Evolutionary conservation across 2,113 vertebrate species (phyloP).

Genomic region (Passerina amoena): DNA sequence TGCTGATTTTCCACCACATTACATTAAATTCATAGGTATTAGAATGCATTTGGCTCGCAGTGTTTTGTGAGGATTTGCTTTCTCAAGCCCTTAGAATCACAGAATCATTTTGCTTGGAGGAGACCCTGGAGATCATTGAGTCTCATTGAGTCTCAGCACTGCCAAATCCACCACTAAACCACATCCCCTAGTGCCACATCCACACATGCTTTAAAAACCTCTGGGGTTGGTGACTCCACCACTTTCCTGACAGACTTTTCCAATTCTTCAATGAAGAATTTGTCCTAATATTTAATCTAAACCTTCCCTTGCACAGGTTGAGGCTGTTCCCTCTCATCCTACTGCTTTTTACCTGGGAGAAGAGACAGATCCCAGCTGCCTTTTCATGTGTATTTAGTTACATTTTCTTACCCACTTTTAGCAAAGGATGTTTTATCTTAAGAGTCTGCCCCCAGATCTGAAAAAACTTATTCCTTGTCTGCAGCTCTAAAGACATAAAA

Average conservation of each 20-base stretch:
- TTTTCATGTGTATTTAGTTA: neutral
- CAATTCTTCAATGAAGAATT: neutral
- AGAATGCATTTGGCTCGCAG: neutral
- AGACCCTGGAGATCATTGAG: neutral
- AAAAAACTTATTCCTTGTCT: neutral
- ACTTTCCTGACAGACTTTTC: neutral
- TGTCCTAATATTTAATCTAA: neutral
- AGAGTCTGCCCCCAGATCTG: neutral
- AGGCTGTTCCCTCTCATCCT: neutral
- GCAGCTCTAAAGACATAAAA: neutral
- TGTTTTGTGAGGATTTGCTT: neutral
- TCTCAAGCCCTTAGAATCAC: neutral
- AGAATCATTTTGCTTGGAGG: neutral
- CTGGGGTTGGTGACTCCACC: neutral
- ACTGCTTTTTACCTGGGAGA: neutral
- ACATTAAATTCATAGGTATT: neutral
- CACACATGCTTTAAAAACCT: neutral
- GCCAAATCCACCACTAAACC: neutral
- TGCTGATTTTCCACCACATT: neutral
- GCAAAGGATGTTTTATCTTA: neutral
- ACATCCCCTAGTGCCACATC: no score
- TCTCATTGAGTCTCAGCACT: neutral
- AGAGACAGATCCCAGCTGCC: fast-evolving
- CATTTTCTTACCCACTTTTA: neutral
- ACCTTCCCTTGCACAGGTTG: neutral